phyloP scores from a whole-genome alignment of 2,113 vertebrate genomes.

The Malurus elegans region DNA sequence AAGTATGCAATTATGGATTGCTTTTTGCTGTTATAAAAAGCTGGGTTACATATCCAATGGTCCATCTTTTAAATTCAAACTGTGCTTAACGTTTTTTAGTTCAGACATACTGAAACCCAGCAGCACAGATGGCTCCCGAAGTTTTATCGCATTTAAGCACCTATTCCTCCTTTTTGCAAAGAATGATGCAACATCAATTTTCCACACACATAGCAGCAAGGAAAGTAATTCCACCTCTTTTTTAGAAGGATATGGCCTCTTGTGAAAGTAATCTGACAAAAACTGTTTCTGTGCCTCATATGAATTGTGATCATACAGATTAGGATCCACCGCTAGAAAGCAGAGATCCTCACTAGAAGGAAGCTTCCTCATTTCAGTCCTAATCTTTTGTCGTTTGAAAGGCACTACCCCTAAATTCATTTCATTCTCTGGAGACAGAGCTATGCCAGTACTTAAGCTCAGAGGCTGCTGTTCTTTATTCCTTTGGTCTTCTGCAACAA shows the following conservation, averaged over 20 bases:
- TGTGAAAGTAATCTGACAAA: slow-evolving; percentile 88
- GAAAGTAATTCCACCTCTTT: slow-evolving; percentile 85
- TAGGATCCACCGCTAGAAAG: slow-evolving; percentile 81
- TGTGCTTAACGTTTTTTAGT: slow-evolving; percentile 86
- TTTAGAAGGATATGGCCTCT: slow-evolving; percentile 85
- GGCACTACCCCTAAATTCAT: slow-evolving; percentile 55
- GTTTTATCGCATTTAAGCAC: slow-evolving; percentile 87
- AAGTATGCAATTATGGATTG: slow-evolving; percentile 6
- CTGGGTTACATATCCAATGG: slow-evolving; percentile 15
- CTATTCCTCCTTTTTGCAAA: slow-evolving; percentile 83
- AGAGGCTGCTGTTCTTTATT: slow-evolving; percentile 32
- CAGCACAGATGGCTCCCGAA: slow-evolving; percentile 76
- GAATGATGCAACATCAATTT: slow-evolving; percentile 82
- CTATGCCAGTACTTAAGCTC: background rate
- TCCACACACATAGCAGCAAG: slow-evolving; percentile 77
- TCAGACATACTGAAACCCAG: slow-evolving; percentile 92
- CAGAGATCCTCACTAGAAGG: slow-evolving; percentile 50
- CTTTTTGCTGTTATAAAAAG: slow-evolving; percentile 4
- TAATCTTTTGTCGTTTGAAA: slow-evolving; percentile 76
- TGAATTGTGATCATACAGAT: slow-evolving; percentile 64
- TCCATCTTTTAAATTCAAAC: slow-evolving; percentile 73
- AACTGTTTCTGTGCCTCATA: slow-evolving; percentile 86
- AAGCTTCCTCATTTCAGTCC: slow-evolving; percentile 48
- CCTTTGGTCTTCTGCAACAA: slow-evolving; percentile 47
- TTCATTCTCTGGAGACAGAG: slow-evolving; percentile 11